phyloP scores from a whole-genome alignment of 1,140 invertebrate genomes.

The Drosophila kepulauana region DNA sequence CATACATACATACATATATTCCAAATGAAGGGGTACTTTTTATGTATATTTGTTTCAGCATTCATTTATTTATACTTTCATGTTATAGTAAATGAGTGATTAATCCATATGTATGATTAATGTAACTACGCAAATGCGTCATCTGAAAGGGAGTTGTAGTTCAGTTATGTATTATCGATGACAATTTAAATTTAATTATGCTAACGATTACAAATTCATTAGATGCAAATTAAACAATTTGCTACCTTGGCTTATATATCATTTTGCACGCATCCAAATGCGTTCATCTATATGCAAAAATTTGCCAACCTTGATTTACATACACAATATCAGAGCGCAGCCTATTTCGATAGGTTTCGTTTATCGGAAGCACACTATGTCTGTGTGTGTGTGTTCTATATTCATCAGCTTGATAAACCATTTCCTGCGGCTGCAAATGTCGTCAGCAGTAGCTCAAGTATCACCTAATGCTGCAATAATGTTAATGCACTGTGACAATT shows the following conservation, averaged over 20 bases:
- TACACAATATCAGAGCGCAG: no score
- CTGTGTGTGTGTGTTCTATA: conserved; percentile 1
- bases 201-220: no score
- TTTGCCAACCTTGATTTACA: no score
- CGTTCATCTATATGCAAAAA: no score
- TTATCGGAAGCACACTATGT: conserved; percentile 7
- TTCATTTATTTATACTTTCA: background rate
- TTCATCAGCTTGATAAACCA: conserved; percentile 56
- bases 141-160: no score
- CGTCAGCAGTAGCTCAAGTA: conserved; percentile 27
- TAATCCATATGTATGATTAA: background rate
- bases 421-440: conserved; percentile 49
- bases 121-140: background rate
- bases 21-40: background rate
- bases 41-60: background rate
- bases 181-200: background rate
- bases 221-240: no score
- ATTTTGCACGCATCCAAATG: no score
- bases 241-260: no score
- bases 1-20: background rate
- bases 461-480: conserved; percentile 36
- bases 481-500: conserved; percentile 18
- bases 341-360: background rate
- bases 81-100: background rate
- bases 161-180: background rate